Evolutionary conservation across 2,888 invertebrate genomes (phyloP).

Genomic region (Sabellastarte sp.): DNA sequence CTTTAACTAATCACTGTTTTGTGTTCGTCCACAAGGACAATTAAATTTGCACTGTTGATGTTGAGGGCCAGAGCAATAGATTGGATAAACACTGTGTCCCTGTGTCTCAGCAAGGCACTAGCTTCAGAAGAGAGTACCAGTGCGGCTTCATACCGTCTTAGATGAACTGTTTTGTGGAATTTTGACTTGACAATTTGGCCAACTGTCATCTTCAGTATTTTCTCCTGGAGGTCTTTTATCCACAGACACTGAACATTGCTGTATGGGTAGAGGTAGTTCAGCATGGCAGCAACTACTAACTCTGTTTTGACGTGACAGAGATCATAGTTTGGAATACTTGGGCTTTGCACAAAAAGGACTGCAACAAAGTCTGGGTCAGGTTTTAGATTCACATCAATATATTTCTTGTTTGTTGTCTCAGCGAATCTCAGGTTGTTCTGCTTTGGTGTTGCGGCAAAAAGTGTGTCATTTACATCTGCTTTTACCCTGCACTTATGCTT

Average conservation of each 20-base stretch:
- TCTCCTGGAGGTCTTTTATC: constrained; percentile 4
- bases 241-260: constrained; percentile 11
- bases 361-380: constrained; percentile 5
- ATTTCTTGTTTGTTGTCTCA: not conserved
- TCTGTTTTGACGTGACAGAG: constrained; percentile 7
- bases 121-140: constrained; percentile 7
- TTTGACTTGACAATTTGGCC: not conserved
- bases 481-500: no score
- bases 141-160: constrained; percentile 5
- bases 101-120: constrained; percentile 5
- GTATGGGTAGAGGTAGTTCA: constrained; percentile 8
- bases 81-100: constrained; percentile 5
- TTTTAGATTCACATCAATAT: not conserved
- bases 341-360: constrained; percentile 1
- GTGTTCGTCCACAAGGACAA: constrained; percentile 3
- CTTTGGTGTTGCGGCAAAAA: not conserved
- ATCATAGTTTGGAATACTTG: not conserved
- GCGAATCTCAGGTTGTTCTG: not conserved
- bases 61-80: constrained; percentile 3
- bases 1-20: no score
- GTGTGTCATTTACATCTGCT: no score
- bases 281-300: constrained; percentile 6
- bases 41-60: not conserved
- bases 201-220: not conserved
- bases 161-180: constrained; percentile 6